Base-by-base conservation (phyloP, 1,140 invertebrate genomes). In the Temnothorax longispinosus region DNA sequence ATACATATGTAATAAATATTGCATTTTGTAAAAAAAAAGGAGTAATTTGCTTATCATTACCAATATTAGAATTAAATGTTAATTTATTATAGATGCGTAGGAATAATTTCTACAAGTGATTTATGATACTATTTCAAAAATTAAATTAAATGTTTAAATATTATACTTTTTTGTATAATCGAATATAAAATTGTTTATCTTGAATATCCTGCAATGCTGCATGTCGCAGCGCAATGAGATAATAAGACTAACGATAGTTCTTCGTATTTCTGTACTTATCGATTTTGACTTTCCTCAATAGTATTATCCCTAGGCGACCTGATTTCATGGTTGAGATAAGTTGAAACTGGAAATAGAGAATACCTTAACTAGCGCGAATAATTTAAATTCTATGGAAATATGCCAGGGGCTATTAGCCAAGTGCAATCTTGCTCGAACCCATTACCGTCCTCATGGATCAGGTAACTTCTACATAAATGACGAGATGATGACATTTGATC, bases 321-420 rank as follows among this genome's bases (percentile, higher is more conserved):
- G 38, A 58, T 58, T 74, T 82, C 27, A 69, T 41, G 47, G n/a
- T 54, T 80, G 62, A 80, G 54, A 67, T 80, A 65, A 80, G 44
- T 80, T 52, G 47, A 65, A 41, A 65, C 44, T 52, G 76, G 32
- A 67, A 52, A 80, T 38, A 80, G 47, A 15, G 77, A 58, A 80
- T 67, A 54, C 35, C 52, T 80, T 52, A 80, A 80, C 60, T 65
- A 78, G 27, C 47, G 35, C 35, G 77, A 69, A 67, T 80, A 67
- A 80, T 80, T 80, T 67, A 67, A 80, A 80, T 80, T 69, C 77
- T 52, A 62, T 52, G 62, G 47, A 80, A 67, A 47, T 80, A 67
- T 41, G 77, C 62, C 62, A 67, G 47, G 10, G 32, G 47, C 47
- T 80, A 67, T 80, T 80, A 80, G 50, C 62, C 77, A 54, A 78